Evolutionary conservation across 2,888 invertebrate species (phyloP).

Genomic region (Caenorhabditis parvicauda): DNA sequence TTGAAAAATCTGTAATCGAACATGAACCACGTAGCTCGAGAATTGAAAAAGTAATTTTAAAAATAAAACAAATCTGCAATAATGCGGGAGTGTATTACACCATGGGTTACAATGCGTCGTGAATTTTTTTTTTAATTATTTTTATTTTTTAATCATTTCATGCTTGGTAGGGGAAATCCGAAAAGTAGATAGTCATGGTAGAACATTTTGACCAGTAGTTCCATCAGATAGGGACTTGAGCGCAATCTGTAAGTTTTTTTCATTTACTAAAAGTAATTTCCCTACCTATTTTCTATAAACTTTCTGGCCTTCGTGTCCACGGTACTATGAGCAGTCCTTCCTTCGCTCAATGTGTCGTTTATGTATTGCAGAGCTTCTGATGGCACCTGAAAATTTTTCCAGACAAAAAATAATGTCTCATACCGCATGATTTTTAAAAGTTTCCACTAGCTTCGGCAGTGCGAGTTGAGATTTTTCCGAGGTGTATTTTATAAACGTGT

Average conservation of each 20-base stretch:
- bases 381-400: slow-evolving; percentile 4
- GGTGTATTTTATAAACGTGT: slow-evolving; percentile 20
- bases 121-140: background rate
- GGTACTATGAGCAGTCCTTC: slow-evolving; percentile 32
- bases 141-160: background rate
- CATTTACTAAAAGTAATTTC: background rate
- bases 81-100: too few species aligned
- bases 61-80: too few species aligned
- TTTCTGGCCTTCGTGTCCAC: slow-evolving; percentile 22
- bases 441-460: slow-evolving; percentile 8
- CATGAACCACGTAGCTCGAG: too few species aligned
- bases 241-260: background rate
- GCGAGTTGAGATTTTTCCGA: slow-evolving; percentile 10
- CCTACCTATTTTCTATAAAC: slow-evolving; percentile 10
- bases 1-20: too few species aligned
- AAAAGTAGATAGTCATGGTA: slow-evolving; percentile 51
- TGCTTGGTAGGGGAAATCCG: slow-evolving; percentile 33
- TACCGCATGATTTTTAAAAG: slow-evolving; percentile 14
- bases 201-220: slow-evolving; percentile 51
- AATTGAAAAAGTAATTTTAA: too few species aligned
- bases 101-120: too few species aligned
- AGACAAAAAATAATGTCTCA: slow-evolving; percentile 2
- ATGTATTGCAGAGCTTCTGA: slow-evolving; percentile 15
- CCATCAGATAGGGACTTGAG: slow-evolving; percentile 47
- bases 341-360: slow-evolving; percentile 6